A percentile compares a stretch with the other conserved stretches of the same genome.
Evolutionary conservation across 1,140 invertebrate species (phyloP).

Genomic region (Trichomalopsis sarcophagae): DNA sequence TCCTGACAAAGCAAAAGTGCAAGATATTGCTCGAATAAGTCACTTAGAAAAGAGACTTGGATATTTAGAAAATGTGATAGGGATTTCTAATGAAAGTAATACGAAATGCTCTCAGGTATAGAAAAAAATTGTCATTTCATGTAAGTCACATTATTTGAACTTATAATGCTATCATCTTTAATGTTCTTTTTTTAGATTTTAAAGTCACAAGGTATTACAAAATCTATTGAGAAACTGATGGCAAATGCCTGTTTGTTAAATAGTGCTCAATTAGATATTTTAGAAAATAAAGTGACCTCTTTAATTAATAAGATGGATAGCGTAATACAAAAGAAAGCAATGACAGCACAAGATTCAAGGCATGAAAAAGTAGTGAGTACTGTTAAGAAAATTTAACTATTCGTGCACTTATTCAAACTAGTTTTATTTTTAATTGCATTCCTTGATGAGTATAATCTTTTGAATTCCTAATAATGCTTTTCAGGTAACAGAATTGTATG

Average conservation of each 20-base stretch:
- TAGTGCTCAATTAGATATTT: conserved; percentile 39
- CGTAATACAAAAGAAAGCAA: conserved; percentile 19
- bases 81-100: conserved; percentile 65
- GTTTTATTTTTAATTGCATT: background rate
- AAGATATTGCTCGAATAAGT: conserved; percentile 65
- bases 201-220: conserved; percentile 45
- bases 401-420: background rate
- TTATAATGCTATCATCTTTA: background rate
- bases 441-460: background rate
- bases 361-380: conserved; percentile 41
- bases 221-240: conserved; percentile 47
- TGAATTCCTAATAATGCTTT: background rate
- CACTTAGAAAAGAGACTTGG: conserved; percentile 69
- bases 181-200: conserved; percentile 26
- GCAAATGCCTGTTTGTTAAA: conserved; percentile 40
- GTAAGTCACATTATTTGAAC: background rate
- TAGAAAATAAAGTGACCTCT: conserved; percentile 45
- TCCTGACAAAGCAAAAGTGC: conserved; percentile 68
- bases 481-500: conserved; percentile 42
- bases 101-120: conserved; percentile 67
- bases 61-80: conserved; percentile 68
- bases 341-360: conserved; percentile 13
- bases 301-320: conserved; percentile 44
- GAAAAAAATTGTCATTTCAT: background rate
- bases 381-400: background rate